Evolutionary conservation across 1,140 invertebrate genomes (phyloP).

Genomic region (Orius laevigatus): DNA sequence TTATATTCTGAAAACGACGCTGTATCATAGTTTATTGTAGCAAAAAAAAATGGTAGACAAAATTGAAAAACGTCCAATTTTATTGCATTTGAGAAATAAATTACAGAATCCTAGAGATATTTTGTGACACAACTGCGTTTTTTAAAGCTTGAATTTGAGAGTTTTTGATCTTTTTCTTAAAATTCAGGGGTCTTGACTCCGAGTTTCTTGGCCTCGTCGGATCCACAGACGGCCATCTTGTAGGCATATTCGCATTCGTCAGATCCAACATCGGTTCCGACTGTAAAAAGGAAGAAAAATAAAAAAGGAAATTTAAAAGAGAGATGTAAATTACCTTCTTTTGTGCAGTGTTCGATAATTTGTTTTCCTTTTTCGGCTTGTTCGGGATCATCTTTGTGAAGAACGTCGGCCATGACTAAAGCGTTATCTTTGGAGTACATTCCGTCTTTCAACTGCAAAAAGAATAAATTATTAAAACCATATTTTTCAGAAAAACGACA

Average conservation of each 20-base stretch:
- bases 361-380: constrained; percentile 7
- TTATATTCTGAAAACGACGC: too few species aligned
- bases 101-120: too few species aligned
- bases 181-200: background rate
- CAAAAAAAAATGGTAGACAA: too few species aligned
- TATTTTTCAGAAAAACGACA: background rate
- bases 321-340: constrained; percentile 1
- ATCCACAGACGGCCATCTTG: constrained; percentile 2
- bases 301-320: background rate
- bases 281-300: constrained; percentile 1
- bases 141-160: too few species aligned
- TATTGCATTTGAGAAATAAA: too few species aligned
- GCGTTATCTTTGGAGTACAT: constrained; percentile 13
- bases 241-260: constrained; percentile 13
- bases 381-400: constrained; percentile 13
- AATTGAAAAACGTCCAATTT: too few species aligned
- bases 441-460: constrained; percentile 10
- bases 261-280: background rate
- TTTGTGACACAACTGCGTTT: too few species aligned
- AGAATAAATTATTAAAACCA: background rate
- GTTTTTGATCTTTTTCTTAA: too few species aligned
- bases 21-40: too few species aligned
- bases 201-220: constrained; percentile 10
- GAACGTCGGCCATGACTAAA: constrained; percentile 9
- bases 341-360: constrained; percentile 6